These are phyloP conservation scores for Labeo rohita DNA, from an alignment of 2,113 vertebrate species.

Conservation along the genomic window DNA sequence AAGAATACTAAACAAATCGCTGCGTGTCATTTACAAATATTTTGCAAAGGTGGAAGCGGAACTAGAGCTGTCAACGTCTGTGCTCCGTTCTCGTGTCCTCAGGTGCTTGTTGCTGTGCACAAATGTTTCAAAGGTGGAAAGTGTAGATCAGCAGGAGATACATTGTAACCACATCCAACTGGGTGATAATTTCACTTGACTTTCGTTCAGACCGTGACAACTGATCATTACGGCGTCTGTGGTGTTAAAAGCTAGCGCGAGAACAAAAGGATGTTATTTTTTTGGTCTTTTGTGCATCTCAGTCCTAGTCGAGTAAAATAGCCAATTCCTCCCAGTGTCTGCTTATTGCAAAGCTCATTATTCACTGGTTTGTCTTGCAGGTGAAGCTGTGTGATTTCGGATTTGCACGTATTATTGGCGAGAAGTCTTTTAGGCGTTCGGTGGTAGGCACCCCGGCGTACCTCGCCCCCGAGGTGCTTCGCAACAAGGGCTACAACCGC, in stretches of 20 bases:
- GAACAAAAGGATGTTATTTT: constrained; percentile 61
- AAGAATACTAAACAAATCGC: constrained; percentile 54
- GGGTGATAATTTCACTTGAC: constrained; percentile 61
- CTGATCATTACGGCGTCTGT: constrained; percentile 61
- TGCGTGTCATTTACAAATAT: constrained; percentile 59
- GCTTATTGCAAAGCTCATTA: constrained; percentile 19
- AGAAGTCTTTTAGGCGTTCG: constrained; percentile 95
- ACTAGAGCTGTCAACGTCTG: constrained; percentile 25
- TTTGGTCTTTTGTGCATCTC: constrained; percentile 43
- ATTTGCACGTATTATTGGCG: constrained; percentile 96
- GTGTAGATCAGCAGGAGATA: constrained; percentile 53
- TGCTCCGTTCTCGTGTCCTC: background rate
- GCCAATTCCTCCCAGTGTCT: constrained; percentile 34
- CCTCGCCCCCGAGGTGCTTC: constrained; percentile 92
- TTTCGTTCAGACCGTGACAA: constrained; percentile 58
- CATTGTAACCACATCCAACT: constrained; percentile 57
- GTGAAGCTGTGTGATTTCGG: constrained; percentile 98
- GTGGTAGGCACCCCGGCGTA: constrained; percentile 97
- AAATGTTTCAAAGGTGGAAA: constrained; percentile 49
- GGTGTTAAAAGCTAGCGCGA: constrained; percentile 43
- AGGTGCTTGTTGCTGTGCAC: constrained; percentile 44
- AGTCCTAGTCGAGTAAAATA: constrained; percentile 49
- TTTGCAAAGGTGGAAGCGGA: constrained; percentile 38
- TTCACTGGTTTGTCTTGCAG: constrained; percentile 68
- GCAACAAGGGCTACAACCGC: constrained; percentile 97